These are phyloP conservation scores for Nasonia oneida DNA, from an alignment of 2,888 invertebrate genomes.

Conservation along the genomic window DNA sequence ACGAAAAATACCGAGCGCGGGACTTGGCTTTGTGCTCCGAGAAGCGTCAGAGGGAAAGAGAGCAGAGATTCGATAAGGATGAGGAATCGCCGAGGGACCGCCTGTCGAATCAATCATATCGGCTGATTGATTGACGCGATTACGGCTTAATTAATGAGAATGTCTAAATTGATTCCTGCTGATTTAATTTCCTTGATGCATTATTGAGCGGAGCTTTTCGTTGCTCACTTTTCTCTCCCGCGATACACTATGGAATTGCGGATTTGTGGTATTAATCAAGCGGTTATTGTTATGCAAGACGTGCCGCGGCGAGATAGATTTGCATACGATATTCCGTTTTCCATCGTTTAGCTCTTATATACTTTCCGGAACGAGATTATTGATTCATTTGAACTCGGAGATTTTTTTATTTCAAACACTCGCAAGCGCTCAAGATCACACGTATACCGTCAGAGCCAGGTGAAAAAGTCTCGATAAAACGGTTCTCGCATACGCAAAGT, in stretches of 20 bases:
- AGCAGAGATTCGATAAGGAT: slow-evolving; percentile 46
- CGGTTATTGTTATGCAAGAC: not conserved
- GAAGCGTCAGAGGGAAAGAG: not conserved
- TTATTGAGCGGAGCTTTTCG: slow-evolving; percentile 37
- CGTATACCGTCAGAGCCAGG: not conserved
- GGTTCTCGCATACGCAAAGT: not conserved
- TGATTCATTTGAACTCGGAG: not conserved
- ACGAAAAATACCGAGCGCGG: not conserved
- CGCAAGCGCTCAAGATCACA: not conserved
- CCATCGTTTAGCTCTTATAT: not conserved
- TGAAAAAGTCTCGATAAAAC: not conserved
- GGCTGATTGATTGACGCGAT: slow-evolving; percentile 58
- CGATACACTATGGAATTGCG: not conserved
- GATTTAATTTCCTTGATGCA: slow-evolving; percentile 56
- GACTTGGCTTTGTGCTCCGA: slow-evolving; percentile 28
- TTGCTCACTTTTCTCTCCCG: not conserved
- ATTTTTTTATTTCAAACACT: too few species aligned
- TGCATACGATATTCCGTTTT: not conserved
- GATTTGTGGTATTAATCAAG: slow-evolving; percentile 17
- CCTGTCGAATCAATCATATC: slow-evolving; percentile 60
- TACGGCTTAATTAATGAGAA: slow-evolving; percentile 61
- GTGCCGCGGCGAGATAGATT: slow-evolving; percentile 29
- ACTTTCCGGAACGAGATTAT: not conserved
- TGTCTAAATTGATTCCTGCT: slow-evolving; percentile 59
- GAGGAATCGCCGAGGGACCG: slow-evolving; percentile 44